Evolutionary conservation across 2,113 vertebrate species (phyloP).

Genomic region (Hyaena hyaena): DNA sequence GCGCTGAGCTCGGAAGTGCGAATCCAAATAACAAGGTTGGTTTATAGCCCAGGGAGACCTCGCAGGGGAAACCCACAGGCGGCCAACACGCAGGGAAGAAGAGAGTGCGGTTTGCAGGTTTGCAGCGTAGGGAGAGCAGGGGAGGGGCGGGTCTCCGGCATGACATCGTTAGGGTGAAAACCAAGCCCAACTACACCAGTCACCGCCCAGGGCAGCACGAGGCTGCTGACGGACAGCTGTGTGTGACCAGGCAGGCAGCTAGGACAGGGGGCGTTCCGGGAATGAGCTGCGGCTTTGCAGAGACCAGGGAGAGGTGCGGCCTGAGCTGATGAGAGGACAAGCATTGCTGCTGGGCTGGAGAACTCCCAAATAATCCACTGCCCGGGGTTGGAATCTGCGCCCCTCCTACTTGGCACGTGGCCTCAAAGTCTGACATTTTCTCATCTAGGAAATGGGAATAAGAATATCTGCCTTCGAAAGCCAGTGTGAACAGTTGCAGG

Average conservation of each 20-base stretch:
- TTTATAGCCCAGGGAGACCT: not conserved
- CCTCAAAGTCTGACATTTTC: not conserved
- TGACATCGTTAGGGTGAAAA: not conserved
- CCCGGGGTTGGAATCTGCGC: not conserved
- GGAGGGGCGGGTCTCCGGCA: not conserved
- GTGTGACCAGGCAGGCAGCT: not conserved
- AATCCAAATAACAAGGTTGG: slow-evolving; percentile 11
- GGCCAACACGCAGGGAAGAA: not conserved
- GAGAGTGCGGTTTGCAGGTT: not conserved
- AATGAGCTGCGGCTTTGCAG: not conserved
- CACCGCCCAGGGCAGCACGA: not conserved
- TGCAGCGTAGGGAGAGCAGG: not conserved
- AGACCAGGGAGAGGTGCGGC: not conserved
- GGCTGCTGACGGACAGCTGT: not conserved
- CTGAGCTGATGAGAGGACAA: not conserved
- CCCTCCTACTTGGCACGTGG: not conserved
- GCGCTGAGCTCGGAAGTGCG: not conserved
- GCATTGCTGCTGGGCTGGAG: not conserved
- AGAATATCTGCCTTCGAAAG: not conserved
- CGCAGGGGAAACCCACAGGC: not conserved
- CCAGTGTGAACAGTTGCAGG: not conserved
- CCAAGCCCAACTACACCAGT: not conserved
- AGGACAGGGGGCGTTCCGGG: not conserved
- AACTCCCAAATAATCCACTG: fast-evolving
- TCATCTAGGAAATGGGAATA: not conserved